Conservation (phyloP, 2,113 vertebrate species). For the Arothron firmamentum region DNA sequence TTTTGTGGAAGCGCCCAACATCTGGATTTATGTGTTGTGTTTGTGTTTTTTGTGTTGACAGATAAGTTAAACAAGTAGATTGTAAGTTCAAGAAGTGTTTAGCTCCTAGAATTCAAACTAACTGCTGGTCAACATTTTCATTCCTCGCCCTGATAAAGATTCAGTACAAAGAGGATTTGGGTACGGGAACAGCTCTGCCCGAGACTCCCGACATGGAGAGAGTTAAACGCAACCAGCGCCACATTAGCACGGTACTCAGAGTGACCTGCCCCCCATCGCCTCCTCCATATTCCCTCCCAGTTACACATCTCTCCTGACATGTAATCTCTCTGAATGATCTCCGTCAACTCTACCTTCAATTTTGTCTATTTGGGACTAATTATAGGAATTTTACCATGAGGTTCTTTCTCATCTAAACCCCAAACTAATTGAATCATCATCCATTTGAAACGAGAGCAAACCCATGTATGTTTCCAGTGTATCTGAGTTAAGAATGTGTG, state of each 20-base stretch:
- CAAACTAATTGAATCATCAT: conserved; percentile 10
- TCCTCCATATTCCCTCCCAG: conserved; percentile 20
- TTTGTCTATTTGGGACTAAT: background rate
- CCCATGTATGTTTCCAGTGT: conserved; percentile 6
- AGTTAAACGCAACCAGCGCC: conserved; percentile 89
- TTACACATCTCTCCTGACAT: conserved; percentile 6
- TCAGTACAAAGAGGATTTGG: conserved; percentile 93
- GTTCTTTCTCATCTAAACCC: background rate
- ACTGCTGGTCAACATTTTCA: conserved; percentile 29
- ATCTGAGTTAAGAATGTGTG: background rate
- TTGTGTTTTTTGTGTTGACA: background rate
- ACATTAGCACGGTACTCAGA: conserved; percentile 91
- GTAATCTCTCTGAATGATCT: conserved; percentile 14
- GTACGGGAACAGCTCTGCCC: conserved; percentile 87
- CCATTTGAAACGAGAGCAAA: background rate
- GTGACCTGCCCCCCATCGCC: conserved; percentile 49
- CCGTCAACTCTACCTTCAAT: background rate
- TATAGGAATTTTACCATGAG: background rate
- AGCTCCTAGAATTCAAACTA: conserved; percentile 8
- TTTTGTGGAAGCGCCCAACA: conserved; percentile 9
- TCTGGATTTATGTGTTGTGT: conserved; percentile 7
- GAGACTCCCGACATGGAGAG: conserved; percentile 96
- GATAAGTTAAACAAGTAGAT: background rate
- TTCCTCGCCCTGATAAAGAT: conserved; percentile 75
- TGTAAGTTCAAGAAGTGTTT: background rate